Conservation (phyloP, 1,140 invertebrate species). For the Caenorhabditis briggsae region DNA sequence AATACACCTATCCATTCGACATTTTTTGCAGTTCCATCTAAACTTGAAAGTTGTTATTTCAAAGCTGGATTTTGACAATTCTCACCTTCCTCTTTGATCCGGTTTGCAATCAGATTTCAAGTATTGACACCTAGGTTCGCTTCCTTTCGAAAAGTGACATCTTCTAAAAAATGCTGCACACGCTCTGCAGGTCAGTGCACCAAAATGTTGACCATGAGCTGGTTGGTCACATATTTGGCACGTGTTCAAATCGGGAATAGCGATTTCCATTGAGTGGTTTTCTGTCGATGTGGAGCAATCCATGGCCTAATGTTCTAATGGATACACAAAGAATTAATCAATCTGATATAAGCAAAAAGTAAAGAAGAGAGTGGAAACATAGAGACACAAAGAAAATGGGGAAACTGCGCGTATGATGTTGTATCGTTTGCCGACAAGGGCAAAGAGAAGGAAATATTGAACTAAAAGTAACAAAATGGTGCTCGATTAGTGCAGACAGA, state of each 20-base stretch:
- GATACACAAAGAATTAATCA: too few relatives aligned
- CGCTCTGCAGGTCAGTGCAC: background rate
- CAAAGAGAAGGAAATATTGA: background rate
- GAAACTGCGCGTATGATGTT: too few relatives aligned
- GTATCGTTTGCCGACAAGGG: too few relatives aligned
- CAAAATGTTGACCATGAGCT: background rate
- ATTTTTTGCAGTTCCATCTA: background rate
- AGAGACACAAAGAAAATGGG: too few relatives aligned
- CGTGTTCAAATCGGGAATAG: background rate
- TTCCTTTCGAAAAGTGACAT: background rate
- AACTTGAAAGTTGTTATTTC: too few relatives aligned
- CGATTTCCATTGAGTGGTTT: background rate
- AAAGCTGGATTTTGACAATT: background rate
- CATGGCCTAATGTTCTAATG: background rate
- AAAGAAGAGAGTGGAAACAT: too few relatives aligned
- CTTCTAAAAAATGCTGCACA: constrained; percentile 12
- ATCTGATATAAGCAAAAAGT: too few relatives aligned
- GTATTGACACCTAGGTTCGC: background rate
- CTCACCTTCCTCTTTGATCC: background rate
- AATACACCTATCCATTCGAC: background rate
- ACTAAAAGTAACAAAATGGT: background rate
- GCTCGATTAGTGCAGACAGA: background rate
- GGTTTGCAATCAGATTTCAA: constrained; percentile 6
- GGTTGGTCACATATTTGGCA: background rate
- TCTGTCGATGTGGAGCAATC: background rate